These are phyloP conservation scores for Ptychoptera albimana DNA, from an alignment of 2,888 invertebrate genomes.

Conservation along the genomic window DNA sequence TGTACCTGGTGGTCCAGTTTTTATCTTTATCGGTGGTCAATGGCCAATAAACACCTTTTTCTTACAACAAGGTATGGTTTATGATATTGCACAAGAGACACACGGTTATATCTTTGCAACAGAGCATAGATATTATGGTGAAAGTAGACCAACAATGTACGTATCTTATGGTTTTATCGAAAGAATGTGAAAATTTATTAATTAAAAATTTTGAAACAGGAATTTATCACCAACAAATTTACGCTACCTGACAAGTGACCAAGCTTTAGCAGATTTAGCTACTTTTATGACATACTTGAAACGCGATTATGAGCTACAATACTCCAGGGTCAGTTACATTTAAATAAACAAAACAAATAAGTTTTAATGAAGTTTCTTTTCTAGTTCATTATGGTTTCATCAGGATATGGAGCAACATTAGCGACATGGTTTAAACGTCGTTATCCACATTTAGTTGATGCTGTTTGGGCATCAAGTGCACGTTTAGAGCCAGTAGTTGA, in stretches of 20 bases:
- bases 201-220: slow-evolving; percentile 23
- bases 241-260: slow-evolving; percentile 43
- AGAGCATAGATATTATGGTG: slow-evolving; percentile 62
- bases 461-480: slow-evolving; percentile 47
- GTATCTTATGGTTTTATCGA: neutral
- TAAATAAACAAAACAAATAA: neutral
- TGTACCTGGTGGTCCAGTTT: slow-evolving; percentile 33
- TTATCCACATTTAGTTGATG: slow-evolving; percentile 44
- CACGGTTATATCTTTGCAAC: slow-evolving; percentile 46
- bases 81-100: slow-evolving; percentile 34
- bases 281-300: slow-evolving; percentile 41
- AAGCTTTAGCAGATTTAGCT: slow-evolving; percentile 49
- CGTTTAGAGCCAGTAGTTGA: slow-evolving; percentile 44
- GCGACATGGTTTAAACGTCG: slow-evolving; percentile 47
- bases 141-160: slow-evolving; percentile 45
- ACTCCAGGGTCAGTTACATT: slow-evolving; percentile 21
- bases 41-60: slow-evolving; percentile 41
- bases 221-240: slow-evolving; percentile 39
- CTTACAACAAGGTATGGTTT: slow-evolving; percentile 38
- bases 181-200: too few relatives aligned
- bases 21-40: slow-evolving; percentile 53
- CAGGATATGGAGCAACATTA: slow-evolving; percentile 52
- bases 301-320: slow-evolving; percentile 17
- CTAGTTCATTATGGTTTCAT: slow-evolving; percentile 40
- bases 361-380: slow-evolving; percentile 9